Percentiles rank a stretch among this genome's conserved stretches.
phyloP scores from a whole-genome alignment of 2,113 vertebrate species.

The Solea solea region DNA sequence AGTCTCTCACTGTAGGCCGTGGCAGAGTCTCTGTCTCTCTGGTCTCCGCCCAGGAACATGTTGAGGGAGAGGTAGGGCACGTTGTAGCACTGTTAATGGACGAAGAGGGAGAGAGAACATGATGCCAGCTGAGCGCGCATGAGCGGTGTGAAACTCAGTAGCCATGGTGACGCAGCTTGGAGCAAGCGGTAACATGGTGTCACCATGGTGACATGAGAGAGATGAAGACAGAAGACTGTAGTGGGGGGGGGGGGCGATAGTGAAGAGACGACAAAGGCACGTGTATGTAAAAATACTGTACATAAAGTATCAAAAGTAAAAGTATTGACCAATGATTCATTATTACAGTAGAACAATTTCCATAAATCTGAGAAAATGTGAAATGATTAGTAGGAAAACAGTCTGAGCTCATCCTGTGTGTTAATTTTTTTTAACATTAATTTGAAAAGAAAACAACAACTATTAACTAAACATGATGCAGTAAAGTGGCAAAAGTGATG shows the following conservation, averaged over 20 bases:
- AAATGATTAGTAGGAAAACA: no score
- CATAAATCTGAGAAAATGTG: no score
- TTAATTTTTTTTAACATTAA: no score
- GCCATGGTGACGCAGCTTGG: slow-evolving; percentile 46
- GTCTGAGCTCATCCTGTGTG: no score
- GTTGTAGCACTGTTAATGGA: slow-evolving; percentile 77
- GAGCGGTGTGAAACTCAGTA: slow-evolving; percentile 29
- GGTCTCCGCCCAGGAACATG: slow-evolving; percentile 84
- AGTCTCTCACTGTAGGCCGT: slow-evolving; percentile 83
- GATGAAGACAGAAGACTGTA: neutral
- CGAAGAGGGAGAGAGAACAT: slow-evolving; percentile 22
- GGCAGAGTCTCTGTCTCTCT: slow-evolving; percentile 82
- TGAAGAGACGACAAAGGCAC: neutral
- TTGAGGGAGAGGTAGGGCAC: slow-evolving; percentile 82
- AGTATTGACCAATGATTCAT: no score
- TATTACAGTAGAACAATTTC: no score
- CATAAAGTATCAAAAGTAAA: neutral
- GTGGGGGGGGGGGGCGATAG: neutral
- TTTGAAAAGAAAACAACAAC: neutral
- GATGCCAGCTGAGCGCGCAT: slow-evolving; percentile 17
- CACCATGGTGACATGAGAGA: slow-evolving; percentile 38
- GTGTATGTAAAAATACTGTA: neutral
- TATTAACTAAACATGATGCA: neutral
- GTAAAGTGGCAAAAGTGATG: no score
- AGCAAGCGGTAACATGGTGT: slow-evolving; percentile 28